These are phyloP conservation scores for Plagodis dolabraria DNA, from an alignment of 2,888 invertebrate genomes.

Conservation along the genomic window DNA sequence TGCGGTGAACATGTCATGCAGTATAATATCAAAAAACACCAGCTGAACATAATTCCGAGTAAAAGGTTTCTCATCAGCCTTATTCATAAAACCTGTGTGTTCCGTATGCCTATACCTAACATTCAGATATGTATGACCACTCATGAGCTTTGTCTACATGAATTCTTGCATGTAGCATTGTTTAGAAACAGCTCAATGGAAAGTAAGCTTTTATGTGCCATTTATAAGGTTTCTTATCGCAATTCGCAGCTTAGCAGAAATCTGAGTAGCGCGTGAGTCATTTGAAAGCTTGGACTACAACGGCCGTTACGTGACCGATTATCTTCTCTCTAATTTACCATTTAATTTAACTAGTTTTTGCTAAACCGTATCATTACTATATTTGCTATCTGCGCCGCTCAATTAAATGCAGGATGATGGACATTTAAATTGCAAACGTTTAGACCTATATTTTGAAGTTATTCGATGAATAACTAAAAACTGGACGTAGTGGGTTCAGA, in stretches of 20 bases:
- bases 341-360: slow-evolving; percentile 57
- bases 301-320: slow-evolving; percentile 70
- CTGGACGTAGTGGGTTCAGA: too few relatives aligned
- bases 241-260: slow-evolving; percentile 23
- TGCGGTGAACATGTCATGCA: neutral
- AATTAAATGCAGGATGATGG: slow-evolving; percentile 45
- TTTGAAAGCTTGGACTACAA: slow-evolving; percentile 67
- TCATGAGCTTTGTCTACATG: slow-evolving; percentile 30
- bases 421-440: slow-evolving; percentile 48
- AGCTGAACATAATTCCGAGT: neutral
- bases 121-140: slow-evolving; percentile 26
- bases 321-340: slow-evolving; percentile 65
- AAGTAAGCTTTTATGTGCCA: slow-evolving; percentile 7
- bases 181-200: slow-evolving; percentile 1
- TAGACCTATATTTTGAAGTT: slow-evolving; percentile 22
- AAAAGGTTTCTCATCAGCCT: neutral
- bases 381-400: slow-evolving; percentile 52
- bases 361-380: slow-evolving; percentile 56
- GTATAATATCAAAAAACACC: too few relatives aligned
- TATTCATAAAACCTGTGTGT: slow-evolving; percentile 2
- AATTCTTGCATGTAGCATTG: slow-evolving; percentile 31
- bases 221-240: slow-evolving; percentile 19
- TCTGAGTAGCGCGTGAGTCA: slow-evolving; percentile 51
- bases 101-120: neutral
- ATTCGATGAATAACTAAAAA: neutral